Evolutionary conservation across 2,888 invertebrate species (phyloP).

Genomic region (Marronus borbonicus): DNA sequence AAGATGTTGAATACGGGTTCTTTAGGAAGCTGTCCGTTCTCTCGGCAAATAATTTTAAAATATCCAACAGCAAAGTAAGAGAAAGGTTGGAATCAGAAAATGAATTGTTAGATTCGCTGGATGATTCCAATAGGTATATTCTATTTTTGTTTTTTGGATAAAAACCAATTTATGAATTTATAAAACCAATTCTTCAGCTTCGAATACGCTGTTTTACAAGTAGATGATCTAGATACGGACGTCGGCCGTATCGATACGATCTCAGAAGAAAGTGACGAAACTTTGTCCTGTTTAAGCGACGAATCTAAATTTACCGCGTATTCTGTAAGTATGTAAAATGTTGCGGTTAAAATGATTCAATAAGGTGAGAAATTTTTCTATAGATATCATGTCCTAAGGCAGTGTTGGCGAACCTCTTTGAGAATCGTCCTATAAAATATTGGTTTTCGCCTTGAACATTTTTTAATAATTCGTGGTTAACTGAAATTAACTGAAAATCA

Average conservation of each 20-base stretch:
- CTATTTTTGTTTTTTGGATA: background rate
- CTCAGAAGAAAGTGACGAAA: slow-evolving; percentile 49
- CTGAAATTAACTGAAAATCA: too few relatives aligned
- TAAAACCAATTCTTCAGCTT: slow-evolving; percentile 46
- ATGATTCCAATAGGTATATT: slow-evolving; percentile 31
- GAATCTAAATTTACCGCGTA: slow-evolving; percentile 50
- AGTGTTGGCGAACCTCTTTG: too few relatives aligned
- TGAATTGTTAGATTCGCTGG: slow-evolving; percentile 23
- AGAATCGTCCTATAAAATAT: too few relatives aligned
- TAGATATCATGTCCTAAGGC: too few relatives aligned
- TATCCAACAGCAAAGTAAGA: background rate
- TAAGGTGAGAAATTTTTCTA: too few relatives aligned
- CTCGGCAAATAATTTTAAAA: slow-evolving; percentile 4
- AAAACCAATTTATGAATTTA: background rate
- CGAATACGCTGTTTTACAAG: slow-evolving; percentile 50
- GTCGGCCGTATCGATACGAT: slow-evolving; percentile 1
- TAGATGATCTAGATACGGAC: slow-evolving; percentile 43
- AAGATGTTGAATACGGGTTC: slow-evolving; percentile 8
- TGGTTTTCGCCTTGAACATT: too few relatives aligned
- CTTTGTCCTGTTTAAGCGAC: slow-evolving; percentile 50
- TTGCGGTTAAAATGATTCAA: too few relatives aligned
- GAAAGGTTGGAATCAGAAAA: slow-evolving; percentile 27
- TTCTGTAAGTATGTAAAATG: slow-evolving; percentile 43
- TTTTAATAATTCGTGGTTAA: too few relatives aligned
- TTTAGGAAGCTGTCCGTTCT: slow-evolving; percentile 30